Base-by-base conservation (phyloP, 1,140 invertebrate genomes). In the Mamestra configurata region DNA sequence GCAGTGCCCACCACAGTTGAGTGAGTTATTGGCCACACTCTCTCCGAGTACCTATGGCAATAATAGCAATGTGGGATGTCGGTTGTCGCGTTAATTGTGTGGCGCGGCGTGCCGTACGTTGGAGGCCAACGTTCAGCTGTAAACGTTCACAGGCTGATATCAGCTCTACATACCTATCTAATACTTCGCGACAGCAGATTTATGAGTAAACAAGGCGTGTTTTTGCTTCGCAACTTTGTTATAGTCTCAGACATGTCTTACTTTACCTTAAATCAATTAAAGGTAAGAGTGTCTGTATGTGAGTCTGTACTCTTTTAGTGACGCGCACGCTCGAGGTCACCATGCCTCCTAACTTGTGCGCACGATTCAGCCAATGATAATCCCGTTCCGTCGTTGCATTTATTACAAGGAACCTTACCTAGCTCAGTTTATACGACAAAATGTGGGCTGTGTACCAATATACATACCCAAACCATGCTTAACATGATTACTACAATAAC, bases 181-280 rank as follows among this genome's bases (percentile, higher is more conserved):
- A 35, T 31, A 71, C 55, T 31, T 37, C 24, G 20, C 53, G 22
- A 55, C 66, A 59, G 51, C 66, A 71, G 15, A 79, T 66, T 79
- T 59, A 79, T 55, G 35, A 37, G 53, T 68, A 59, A 79, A 79
- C 77, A 59, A 51, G 53, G 22, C 66, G 8, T 79, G 77, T 79
- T 79, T 77, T 66, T 59, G 57, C 20, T 71, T 46, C 64, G 53
- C 66, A 71, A 79, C 77, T 61, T 59, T 79, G 77, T 79, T 57
- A 57, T 35, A 66, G 55, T 68, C 51, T 40, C 18, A 40, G 43
- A 27, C 35, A 71, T 61, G 18, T 71, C 46, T n/a, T n/a, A 46
- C 61, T 79, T 40, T 71, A 79, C 77, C 66, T 59, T 27, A 59
- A 27, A 76, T 76, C 40, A 61, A 51, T 18, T 46, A 76, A n/a